A percentile compares a stretch with the other conserved stretches of the same genome.
These are phyloP conservation scores for Hippopotamyrus pictus DNA, from an alignment of 2,797 vertebrate genomes.

Conservation along the genomic window DNA sequence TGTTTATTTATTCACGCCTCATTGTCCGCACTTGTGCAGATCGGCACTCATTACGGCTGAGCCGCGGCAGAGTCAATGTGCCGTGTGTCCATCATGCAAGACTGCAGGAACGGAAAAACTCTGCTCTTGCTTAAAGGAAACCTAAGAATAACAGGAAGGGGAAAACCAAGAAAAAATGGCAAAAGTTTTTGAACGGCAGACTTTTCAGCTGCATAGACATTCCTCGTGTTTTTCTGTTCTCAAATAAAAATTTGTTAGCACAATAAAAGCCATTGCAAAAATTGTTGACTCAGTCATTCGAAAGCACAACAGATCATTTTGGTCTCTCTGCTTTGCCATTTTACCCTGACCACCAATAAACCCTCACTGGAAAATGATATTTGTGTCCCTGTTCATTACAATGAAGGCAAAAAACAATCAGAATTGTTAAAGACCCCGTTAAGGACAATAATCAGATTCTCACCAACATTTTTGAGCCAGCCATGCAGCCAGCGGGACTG, in stretches of 20 bases:
- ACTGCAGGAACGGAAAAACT: constrained; percentile 19
- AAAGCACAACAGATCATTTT: neutral
- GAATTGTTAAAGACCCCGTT: neutral
- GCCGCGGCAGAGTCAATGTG: constrained; percentile 34
- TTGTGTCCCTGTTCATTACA: neutral
- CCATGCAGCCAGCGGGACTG: neutral
- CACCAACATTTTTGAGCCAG: neutral
- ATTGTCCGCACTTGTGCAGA: constrained; percentile 29
- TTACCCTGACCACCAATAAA: neutral
- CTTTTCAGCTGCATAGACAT: constrained; percentile 9
- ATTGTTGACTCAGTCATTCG: constrained; percentile 13
- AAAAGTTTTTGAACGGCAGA: constrained; percentile 1
- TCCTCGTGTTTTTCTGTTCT: neutral
- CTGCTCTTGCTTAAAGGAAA: constrained; percentile 20
- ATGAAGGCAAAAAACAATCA: neutral
- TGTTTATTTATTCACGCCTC: constrained; percentile 38
- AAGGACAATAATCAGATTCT: neutral
- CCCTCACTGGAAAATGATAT: neutral
- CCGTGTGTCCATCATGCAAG: constrained; percentile 34
- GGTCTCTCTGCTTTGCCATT: neutral
- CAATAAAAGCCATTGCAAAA: constrained; percentile 13
- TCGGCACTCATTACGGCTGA: constrained; percentile 25
- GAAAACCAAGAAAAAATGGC: neutral
- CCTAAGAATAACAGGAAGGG: constrained; percentile 17
- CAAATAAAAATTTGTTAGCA: constrained; percentile 9